Conservation (phyloP, 1,140 invertebrate genomes). For the Dryas iulia region DNA sequence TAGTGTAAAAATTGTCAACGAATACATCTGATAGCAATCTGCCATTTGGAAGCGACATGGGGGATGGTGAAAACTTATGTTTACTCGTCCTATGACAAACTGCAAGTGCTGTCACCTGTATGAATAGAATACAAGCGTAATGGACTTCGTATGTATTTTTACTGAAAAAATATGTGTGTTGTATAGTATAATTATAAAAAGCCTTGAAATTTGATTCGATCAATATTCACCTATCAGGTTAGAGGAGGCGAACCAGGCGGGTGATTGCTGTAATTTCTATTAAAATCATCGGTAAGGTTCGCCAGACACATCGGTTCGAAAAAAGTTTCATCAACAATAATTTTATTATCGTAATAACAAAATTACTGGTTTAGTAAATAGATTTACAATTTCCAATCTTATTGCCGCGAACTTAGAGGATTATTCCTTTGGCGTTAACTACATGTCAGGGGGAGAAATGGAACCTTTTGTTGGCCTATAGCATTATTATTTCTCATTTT, state of each 20-base stretch:
- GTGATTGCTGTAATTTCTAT: constrained; percentile 76
- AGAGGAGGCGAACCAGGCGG: constrained; percentile 49
- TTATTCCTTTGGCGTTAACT: constrained; percentile 55
- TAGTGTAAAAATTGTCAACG: constrained; percentile 78
- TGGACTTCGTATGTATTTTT: neutral
- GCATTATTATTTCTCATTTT: constrained; percentile 80
- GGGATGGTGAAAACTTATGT: constrained; percentile 32
- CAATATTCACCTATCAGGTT: constrained; percentile 64
- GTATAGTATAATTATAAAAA: neutral
- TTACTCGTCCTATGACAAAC: constrained; percentile 9
- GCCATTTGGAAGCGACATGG: constrained; percentile 57
- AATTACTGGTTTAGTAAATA: constrained; percentile 70
- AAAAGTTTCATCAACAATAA: constrained; percentile 80
- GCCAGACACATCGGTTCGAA: constrained; percentile 72
- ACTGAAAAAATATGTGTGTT: neutral
- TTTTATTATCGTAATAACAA: constrained; percentile 80
- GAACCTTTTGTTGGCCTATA: constrained; percentile 79
- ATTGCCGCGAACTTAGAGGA: constrained; percentile 53
- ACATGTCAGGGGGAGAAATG: constrained; percentile 74
- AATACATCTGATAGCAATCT: constrained; percentile 74
- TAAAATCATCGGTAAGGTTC: constrained; percentile 75
- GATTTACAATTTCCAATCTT: constrained; percentile 64
- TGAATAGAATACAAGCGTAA: neutral
- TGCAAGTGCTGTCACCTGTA: neutral
- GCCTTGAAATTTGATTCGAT: neutral